A percentile compares a stretch with the other conserved stretches of the same genome.
These are phyloP conservation scores for Capricornis sumatraensis DNA, from an alignment of 2,113 vertebrate species.

Conservation along the genomic window DNA sequence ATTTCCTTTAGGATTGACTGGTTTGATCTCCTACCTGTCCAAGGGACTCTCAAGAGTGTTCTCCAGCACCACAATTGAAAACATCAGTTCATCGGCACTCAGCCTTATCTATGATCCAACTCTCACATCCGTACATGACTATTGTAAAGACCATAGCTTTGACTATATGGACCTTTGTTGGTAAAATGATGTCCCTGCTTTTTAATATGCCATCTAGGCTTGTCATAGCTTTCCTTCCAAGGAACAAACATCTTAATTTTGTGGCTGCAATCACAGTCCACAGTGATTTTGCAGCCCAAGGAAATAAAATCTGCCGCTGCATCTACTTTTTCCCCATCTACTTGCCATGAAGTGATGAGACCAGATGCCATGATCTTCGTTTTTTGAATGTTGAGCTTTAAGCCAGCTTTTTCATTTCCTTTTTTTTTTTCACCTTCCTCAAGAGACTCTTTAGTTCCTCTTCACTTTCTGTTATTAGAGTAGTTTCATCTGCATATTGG, in stretches of 20 bases:
- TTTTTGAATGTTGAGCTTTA: not conserved
- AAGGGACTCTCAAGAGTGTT: not conserved
- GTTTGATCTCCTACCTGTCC: not conserved
- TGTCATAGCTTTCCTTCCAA: not conserved
- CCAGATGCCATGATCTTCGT: not conserved
- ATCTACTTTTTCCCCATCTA: not conserved
- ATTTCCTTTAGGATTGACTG: not conserved
- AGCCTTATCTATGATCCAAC: not conserved
- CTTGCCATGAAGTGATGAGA: not conserved
- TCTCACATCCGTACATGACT: not conserved
- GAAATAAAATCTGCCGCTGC: not conserved
- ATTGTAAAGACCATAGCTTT: not conserved
- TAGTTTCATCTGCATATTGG: not conserved
- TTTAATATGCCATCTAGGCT: not conserved
- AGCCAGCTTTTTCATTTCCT: not conserved
- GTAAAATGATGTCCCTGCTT: not conserved
- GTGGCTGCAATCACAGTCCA: not conserved
- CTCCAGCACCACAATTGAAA: not conserved
- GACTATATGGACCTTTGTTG: not conserved
- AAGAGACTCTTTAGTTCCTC: not conserved
- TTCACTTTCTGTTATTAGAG: not conserved
- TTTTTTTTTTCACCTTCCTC: not conserved
- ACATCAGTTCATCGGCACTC: accelerated
- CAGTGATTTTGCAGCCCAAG: not conserved
- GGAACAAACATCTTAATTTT: not conserved